Percentiles rank a stretch among this genome's conserved stretches.
These are phyloP conservation scores for Coremacera marginata DNA, from an alignment of 2,888 invertebrate species.

Conservation along the genomic window DNA sequence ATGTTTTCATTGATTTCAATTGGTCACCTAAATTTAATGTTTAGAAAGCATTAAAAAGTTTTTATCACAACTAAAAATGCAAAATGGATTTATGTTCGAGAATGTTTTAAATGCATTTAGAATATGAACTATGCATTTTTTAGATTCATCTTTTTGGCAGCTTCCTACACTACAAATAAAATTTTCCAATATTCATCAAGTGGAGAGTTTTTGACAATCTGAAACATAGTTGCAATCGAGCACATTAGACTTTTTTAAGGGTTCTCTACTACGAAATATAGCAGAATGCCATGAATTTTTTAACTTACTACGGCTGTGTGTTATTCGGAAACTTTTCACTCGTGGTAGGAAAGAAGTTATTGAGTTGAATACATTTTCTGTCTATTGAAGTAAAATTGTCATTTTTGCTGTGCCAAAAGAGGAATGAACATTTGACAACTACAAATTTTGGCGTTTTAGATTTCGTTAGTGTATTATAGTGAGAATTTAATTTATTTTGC, in stretches of 20 bases:
- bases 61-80: background rate
- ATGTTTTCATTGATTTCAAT: background rate
- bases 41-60: background rate
- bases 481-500: no score
- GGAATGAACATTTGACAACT: no score
- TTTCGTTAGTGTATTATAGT: no score
- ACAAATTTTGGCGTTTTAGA: no score
- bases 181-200: background rate
- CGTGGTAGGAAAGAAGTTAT: no score
- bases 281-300: no score
- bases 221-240: background rate
- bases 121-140: background rate
- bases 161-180: conserved; percentile 12
- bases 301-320: no score
- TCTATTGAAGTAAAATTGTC: no score
- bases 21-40: background rate
- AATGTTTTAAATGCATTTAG: background rate
- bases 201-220: conserved; percentile 19
- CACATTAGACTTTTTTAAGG: background rate
- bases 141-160: background rate
- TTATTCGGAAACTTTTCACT: no score
- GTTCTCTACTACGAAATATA: background rate
- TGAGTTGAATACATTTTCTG: no score
- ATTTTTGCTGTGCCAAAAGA: no score
- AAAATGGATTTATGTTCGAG: background rate